Percentiles rank a stretch among this genome's conserved stretches.
Evolutionary conservation across 2,797 vertebrate genomes (phyloP).

Genomic region (Rhinophrynus dorsalis): DNA sequence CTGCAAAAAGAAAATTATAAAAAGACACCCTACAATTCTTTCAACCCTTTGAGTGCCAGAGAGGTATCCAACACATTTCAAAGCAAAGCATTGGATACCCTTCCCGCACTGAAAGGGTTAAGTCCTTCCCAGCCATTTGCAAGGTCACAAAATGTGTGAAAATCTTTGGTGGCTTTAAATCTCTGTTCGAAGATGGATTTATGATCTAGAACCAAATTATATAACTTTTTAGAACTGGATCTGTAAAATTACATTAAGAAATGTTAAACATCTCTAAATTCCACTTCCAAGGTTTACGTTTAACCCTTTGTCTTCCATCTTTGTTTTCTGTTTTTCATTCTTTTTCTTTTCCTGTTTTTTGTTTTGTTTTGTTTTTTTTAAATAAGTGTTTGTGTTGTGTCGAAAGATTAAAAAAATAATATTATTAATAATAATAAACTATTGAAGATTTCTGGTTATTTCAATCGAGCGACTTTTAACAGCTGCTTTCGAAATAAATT

Average conservation of each 20-base stretch:
- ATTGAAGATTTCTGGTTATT: conserved; percentile 96
- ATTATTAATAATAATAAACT: conserved; percentile 49
- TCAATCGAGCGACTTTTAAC: conserved; percentile 97
- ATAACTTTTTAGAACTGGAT: background rate
- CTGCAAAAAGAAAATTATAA: too few relatives aligned
- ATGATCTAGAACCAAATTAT: background rate
- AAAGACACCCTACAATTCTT: too few relatives aligned
- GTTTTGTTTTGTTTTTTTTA: conserved; percentile 52
- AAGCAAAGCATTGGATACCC: too few relatives aligned
- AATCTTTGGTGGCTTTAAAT: background rate
- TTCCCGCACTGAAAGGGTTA: too few relatives aligned
- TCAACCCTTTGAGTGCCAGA: too few relatives aligned
- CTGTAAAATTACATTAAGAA: conserved; percentile 18
- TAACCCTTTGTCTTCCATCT: conserved; percentile 45
- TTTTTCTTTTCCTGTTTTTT: conserved; percentile 82
- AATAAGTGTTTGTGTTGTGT: conserved; percentile 98
- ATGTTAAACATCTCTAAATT: conserved; percentile 32
- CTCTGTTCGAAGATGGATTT: conserved; percentile 9
- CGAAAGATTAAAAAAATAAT: conserved; percentile 65
- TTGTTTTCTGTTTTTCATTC: conserved; percentile 88
- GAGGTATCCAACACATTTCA: too few relatives aligned
- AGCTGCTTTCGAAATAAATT: conserved; percentile 93
- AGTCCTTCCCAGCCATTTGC: too few relatives aligned
- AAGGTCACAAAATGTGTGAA: too few relatives aligned
- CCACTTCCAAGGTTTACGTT: conserved; percentile 30